Conservation (phyloP, 2,113 vertebrate genomes). For the Odontesthes bonariensis region DNA sequence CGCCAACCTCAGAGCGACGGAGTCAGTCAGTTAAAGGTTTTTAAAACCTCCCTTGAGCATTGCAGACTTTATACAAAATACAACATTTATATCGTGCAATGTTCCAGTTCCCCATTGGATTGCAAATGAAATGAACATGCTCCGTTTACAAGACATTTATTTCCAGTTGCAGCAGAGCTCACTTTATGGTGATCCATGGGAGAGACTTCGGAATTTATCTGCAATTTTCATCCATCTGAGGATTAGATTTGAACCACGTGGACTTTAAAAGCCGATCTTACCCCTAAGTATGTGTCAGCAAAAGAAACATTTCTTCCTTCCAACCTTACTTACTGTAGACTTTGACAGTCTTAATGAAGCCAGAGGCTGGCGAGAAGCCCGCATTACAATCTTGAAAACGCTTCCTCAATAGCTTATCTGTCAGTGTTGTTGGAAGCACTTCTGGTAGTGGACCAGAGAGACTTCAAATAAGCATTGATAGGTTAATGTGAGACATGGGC, state of each 20-base stretch:
- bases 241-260: conserved; percentile 8
- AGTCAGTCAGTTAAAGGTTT: not conserved
- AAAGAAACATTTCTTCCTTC: not conserved
- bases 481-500: conserved; percentile 1
- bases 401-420: not conserved
- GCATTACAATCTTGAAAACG: not conserved
- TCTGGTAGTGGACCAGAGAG: not conserved
- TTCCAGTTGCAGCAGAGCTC: not conserved
- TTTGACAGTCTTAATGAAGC: conserved; percentile 24
- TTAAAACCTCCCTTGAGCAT: not conserved
- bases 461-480: conserved; percentile 25
- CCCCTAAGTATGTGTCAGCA: not conserved
- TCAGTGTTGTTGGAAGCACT: not conserved
- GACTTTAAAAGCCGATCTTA: conserved; percentile 5
- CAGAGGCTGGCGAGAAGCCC: not conserved
- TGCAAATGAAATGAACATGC: not conserved
- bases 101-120: not conserved
- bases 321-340: not conserved
- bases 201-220: not conserved
- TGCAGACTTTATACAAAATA: not conserved
- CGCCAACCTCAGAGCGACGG: not conserved
- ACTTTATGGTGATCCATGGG: not conserved
- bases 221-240: not conserved
- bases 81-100: not conserved
- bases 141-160: not conserved